These are phyloP conservation scores for Vireo griseus DNA, from an alignment of 2,797 vertebrate genomes.

Conservation along the genomic window DNA sequence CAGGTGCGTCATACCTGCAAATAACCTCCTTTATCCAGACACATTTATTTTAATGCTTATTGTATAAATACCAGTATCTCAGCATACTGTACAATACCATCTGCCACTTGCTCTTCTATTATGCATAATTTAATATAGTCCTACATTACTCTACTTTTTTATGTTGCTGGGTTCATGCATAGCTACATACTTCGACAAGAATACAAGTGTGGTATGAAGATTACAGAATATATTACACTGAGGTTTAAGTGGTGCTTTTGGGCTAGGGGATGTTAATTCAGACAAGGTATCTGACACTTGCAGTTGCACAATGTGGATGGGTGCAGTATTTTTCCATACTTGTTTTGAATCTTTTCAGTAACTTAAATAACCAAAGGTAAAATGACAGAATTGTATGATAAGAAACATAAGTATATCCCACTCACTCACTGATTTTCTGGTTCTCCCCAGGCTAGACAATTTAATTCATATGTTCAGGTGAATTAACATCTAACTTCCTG, in stretches of 20 bases:
- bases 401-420: not conserved
- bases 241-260: slow-evolving; percentile 39
- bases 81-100: slow-evolving; percentile 58
- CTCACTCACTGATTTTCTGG: not conserved
- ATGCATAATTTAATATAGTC: slow-evolving; percentile 64
- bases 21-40: slow-evolving; percentile 71
- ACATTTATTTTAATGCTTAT: slow-evolving; percentile 67
- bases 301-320: not conserved
- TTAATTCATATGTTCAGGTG: not conserved
- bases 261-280: slow-evolving; percentile 24
- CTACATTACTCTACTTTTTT: slow-evolving; percentile 31
- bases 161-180: not conserved
- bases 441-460: not conserved
- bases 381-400: not conserved
- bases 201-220: slow-evolving; percentile 29
- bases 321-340: not conserved
- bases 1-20: slow-evolving; percentile 75
- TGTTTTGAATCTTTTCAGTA: slow-evolving; percentile 1
- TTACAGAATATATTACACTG: slow-evolving; percentile 30
- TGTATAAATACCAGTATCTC: slow-evolving; percentile 73
- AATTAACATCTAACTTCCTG: not conserved
- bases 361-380: not conserved
- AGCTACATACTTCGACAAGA: slow-evolving; percentile 14
- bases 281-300: not conserved
- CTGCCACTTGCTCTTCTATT: slow-evolving; percentile 68